Conservation (phyloP, 2,113 vertebrate species). For the Hypomesus transpacificus region DNA sequence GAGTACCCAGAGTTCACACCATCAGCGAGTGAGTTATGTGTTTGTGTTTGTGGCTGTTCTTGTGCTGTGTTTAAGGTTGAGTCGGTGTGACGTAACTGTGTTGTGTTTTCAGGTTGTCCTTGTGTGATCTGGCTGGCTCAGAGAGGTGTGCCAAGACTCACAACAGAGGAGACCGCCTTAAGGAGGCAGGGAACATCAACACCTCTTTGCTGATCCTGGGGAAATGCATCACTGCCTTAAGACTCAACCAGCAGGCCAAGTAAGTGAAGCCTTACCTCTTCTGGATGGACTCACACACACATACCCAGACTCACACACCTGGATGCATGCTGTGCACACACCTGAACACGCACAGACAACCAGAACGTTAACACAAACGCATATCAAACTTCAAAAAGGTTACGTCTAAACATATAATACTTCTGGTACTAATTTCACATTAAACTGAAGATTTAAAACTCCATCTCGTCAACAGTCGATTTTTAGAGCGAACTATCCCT, state of each 20-base stretch:
- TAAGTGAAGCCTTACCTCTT: constrained; percentile 57
- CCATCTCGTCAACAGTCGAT: too few relatives aligned
- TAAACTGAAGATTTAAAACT: too few relatives aligned
- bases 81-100: background rate
- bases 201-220: constrained; percentile 86
- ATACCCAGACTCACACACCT: too few relatives aligned
- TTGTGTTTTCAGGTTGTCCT: constrained; percentile 71
- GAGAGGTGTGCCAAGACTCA: constrained; percentile 88
- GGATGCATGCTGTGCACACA: too few relatives aligned
- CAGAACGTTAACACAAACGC: background rate
- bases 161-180: constrained; percentile 88
- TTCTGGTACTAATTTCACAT: too few relatives aligned
- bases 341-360: background rate
- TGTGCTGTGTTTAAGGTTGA: constrained; percentile 7
- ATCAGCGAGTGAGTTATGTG: constrained; percentile 91
- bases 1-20: constrained; percentile 67
- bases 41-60: background rate
- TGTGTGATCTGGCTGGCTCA: constrained; percentile 96
- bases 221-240: constrained; percentile 89
- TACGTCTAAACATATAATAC: too few relatives aligned
- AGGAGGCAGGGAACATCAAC: constrained; percentile 95
- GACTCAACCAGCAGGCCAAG: constrained; percentile 87
- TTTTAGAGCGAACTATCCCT: too few relatives aligned
- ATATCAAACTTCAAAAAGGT: too few relatives aligned
- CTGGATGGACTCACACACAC: background rate